Base-by-base conservation (phyloP, 2,113 vertebrate genomes). In the Ovis canadensis region DNA sequence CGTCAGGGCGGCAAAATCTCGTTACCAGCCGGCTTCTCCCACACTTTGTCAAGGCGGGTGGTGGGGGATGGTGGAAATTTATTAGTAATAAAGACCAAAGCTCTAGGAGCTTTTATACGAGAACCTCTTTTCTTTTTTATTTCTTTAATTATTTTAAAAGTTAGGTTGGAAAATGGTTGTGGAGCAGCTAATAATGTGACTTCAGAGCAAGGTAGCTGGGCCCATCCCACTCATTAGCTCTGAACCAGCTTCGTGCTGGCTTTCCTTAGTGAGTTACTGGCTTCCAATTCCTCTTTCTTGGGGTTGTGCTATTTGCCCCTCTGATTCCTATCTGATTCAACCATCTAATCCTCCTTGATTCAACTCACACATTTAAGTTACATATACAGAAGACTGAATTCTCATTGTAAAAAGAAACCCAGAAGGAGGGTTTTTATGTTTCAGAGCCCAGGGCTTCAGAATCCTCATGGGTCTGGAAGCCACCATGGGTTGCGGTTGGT, bases 141-240 rank as follows among this genome's bases (percentile, higher is more conserved):
- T 96, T 97, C 91, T 94, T 98, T 97, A 94, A 94, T 97, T 97
- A 97, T 97, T 97, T 98, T 52, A 92, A 96, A 97, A 97, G 93
- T 96, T 97, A 94, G 83, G 27, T n/a, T 91, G 93, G 31, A 95
- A 97, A 95, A 78, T 94, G 71, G 87, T 82, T 97, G 92, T 48
- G 62, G 55, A 93, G 71, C 90, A 85, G 74, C 89, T 96, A 90
- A 94, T 71, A 89, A 83, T 6, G 33, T 89, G 82, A 91, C 87
- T 97, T 97, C 94, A 93, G 90, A 97, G 92, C 96, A 15, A 43
- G 55, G 57, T 12, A 50, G 17, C 80, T 82, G 40, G 77, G 85
- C 52, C 78, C 50, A 9, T 78, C 85, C 94, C 81, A 29, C 92
- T 86, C 86, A 31, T 96, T 96, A 96, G 86, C 94, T 48, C 15